Percentiles rank a stretch among this genome's conserved stretches.
phyloP scores from a whole-genome alignment of 2,888 invertebrate species.

The Eupithecia dodoneata region DNA sequence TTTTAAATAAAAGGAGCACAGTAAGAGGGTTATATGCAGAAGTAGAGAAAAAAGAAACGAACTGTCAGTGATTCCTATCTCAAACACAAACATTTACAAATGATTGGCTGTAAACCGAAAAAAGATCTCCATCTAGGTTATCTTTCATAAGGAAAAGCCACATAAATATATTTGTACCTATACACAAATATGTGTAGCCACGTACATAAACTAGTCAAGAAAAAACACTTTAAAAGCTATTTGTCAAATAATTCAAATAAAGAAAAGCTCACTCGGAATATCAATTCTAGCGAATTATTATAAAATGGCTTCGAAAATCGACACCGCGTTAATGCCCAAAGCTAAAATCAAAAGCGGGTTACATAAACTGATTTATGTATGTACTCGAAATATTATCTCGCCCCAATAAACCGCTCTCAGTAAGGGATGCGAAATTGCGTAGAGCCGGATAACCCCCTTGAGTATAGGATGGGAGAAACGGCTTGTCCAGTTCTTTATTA shows the following conservation, averaged over 20 bases:
- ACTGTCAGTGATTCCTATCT: too few species aligned
- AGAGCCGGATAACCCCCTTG: conserved; percentile 43
- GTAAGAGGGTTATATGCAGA: too few species aligned
- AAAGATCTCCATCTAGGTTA: too few species aligned
- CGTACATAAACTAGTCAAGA: too few species aligned
- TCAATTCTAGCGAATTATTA: neutral
- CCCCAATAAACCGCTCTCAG: conserved; percentile 43
- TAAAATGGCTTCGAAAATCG: conserved; percentile 11
- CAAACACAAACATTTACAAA: too few species aligned
- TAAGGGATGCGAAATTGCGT: conserved; percentile 45
- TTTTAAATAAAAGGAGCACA: too few species aligned
- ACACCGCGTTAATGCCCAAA: conserved; percentile 15
- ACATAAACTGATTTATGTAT: conserved; percentile 36
- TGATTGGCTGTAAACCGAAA: too few species aligned
- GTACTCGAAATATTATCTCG: conserved; percentile 42
- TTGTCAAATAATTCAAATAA: too few species aligned
- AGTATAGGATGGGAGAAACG: conserved; percentile 4
- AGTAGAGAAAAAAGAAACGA: too few species aligned
- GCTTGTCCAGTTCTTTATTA: conserved; percentile 11
- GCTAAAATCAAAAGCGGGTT: conserved; percentile 36
- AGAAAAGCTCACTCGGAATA: neutral
- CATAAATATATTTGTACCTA: too few species aligned
- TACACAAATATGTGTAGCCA: too few species aligned
- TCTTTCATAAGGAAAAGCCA: neutral
- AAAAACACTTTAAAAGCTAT: too few species aligned